Evolutionary conservation across 2,797 vertebrate species (phyloP).

Genomic region (Lepidocolaptes lacrymiger): DNA sequence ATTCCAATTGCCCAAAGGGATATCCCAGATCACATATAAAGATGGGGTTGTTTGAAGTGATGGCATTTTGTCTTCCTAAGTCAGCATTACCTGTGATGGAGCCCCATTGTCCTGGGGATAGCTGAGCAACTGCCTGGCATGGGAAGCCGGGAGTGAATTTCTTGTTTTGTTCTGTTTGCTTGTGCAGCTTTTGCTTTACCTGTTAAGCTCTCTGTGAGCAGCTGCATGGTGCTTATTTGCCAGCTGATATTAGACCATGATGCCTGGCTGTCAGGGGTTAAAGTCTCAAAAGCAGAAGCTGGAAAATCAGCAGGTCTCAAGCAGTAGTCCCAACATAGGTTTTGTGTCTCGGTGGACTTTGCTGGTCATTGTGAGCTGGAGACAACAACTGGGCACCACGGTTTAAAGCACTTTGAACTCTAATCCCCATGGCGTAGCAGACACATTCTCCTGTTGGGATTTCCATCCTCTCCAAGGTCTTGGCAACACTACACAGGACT

Average conservation of each 20-base stretch:
- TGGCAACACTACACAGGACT: conserved; percentile 35
- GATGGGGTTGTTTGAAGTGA: neutral
- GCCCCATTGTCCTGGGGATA: neutral
- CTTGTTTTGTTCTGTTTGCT: neutral
- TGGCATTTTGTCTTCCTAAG: neutral
- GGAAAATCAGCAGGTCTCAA: neutral
- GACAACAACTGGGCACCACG: neutral
- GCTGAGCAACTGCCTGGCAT: neutral
- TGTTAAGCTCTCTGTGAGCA: neutral
- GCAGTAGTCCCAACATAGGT: neutral
- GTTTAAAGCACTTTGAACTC: conserved; percentile 33
- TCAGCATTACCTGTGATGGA: fast-evolving
- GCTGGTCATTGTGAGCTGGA: conserved; percentile 36
- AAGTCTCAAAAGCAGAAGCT: neutral
- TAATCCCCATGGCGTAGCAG: neutral
- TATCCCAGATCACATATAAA: neutral
- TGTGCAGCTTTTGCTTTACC: neutral
- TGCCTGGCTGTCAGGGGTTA: neutral
- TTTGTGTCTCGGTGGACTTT: conserved; percentile 21
- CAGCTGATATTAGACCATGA: neutral
- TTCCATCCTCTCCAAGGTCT: conserved; percentile 13
- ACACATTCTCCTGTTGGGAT: neutral
- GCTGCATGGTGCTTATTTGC: neutral
- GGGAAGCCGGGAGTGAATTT: neutral
- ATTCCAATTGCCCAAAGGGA: neutral